Base-by-base conservation (phyloP, 2,888 invertebrate species). In the Pandemis corylana region DNA sequence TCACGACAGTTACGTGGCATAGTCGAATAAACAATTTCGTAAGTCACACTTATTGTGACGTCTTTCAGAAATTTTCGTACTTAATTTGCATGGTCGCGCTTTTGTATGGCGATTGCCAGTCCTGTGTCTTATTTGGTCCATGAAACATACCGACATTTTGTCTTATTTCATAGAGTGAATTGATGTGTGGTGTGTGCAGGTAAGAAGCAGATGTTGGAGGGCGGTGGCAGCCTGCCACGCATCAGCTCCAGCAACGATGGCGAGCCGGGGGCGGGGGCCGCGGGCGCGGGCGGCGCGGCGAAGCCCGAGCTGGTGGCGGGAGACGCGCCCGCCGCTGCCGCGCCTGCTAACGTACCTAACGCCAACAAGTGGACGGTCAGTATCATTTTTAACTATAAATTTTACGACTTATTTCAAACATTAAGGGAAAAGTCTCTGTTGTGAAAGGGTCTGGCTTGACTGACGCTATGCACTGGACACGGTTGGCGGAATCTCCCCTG, bases 221-320 rank as follows among this genome's bases (percentile, higher is more conserved):
- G 79, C 10, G 80, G 84, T 0, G 77, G 81, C 0, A 85, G 82
- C 62, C 72, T 86, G 44, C 81, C 90, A 0, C 90, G 94, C 7
- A 93, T 92, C 77, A 91, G 89, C 61, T 92, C 94, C 2, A 94
- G 90, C 77, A 91, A 94, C 68, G 96, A 96, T 71, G 86, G 92
- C 80, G 95, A 92, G 0, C 13, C 44, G 46, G 46, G 63, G 6
- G 77, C 76, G 59, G 65, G 77, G 44, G 62, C 77, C 69, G 75
- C 80, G 15, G 74, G 76, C 12, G 78, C 79, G 64, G 62, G 76
- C 65, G 62, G 76, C 66, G 77, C 51, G 66, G 70, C 77, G 15
- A 82, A 81, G 67, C 67, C 76, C 0, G 84, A 83, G 49, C 49
- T 80, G 5, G 77, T 79, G 53, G 64, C 81, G 13, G 77, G 76